Conservation (phyloP, 2,888 invertebrate species). For the Trissolcus japonicus region DNA sequence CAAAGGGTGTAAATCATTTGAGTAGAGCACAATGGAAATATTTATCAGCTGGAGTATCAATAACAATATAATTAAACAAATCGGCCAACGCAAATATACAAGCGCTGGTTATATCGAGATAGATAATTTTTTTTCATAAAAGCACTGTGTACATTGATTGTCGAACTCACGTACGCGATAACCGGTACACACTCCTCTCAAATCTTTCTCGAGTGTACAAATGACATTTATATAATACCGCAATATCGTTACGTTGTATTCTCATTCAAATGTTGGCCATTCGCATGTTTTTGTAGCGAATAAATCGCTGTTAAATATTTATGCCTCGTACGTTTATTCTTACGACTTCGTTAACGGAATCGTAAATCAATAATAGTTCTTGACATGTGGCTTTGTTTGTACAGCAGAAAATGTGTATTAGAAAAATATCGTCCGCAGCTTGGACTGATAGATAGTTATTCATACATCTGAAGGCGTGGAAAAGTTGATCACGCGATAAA, state of each 20-base stretch:
- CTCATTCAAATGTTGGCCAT: constrained; percentile 39
- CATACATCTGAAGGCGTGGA: constrained; percentile 45
- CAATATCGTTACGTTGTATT: constrained; percentile 33
- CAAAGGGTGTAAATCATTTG: constrained; percentile 1
- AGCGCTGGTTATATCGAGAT: too few species aligned
- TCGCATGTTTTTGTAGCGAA: constrained; percentile 43
- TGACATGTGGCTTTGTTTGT: constrained; percentile 51
- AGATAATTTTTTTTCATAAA: too few species aligned
- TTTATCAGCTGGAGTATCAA: constrained; percentile 1
- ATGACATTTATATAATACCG: constrained; percentile 49
- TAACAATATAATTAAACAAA: constrained; percentile 19
- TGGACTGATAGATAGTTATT: constrained; percentile 50
- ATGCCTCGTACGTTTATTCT: constrained; percentile 36
- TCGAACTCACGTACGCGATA: neutral
- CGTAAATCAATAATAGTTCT: constrained; percentile 53
- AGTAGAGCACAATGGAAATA: constrained; percentile 2
- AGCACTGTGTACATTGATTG: neutral
- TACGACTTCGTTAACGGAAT: constrained; percentile 49
- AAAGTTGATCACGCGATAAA: constrained; percentile 40
- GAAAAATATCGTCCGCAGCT: constrained; percentile 47
- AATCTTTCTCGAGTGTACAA: constrained; percentile 27
- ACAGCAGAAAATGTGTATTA: constrained; percentile 24
- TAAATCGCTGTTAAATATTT: constrained; percentile 49
- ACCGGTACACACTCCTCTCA: neutral
- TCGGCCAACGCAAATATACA: neutral